Evolutionary conservation across 2,113 vertebrate genomes (phyloP), one percentile per base, ranked within the genome.

Genomic region (Esox niger): DNA sequence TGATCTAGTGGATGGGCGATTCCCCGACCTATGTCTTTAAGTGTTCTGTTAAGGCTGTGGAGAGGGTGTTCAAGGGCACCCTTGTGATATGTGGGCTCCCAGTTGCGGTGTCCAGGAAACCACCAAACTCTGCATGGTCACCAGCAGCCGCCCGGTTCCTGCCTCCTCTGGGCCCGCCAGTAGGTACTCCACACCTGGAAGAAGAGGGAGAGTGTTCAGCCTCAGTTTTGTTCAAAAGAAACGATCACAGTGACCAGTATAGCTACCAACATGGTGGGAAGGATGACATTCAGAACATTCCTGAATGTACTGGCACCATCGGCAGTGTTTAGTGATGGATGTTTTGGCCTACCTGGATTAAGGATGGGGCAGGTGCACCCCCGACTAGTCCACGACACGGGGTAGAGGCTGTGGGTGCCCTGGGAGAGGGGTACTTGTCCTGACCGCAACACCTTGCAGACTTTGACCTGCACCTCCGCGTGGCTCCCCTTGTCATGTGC

Each of bases 401-500:
- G 95, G 72, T 91, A 96, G 71, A 96, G 87, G 33, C 81, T 94
- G 81, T 90, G 79, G 57, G 89, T 94, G 38, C 87, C 94, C 61
- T 87, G 80, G 30, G 79, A 62, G 20, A 95, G 91, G 8, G 85
- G 68, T 70, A 91, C 85, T 73, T 84, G 87, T 23, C 92, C 88
- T 0, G 92, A 92, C 54, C 88, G 92, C 43, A 96, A 82, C 54
- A 95, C 87, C 72, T 96, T 95, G 62, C 89, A 90, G 25, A 96
- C 92, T 80, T 95, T 95, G 63, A 96, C 91, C 21, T 87, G 81
- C 15, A 96, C 94, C 76, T 95, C 95, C 3, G 93, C 95, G 0
- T 96, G 92, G 17, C 91, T 94, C 59, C 95, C 95, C 86, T 95
- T 95, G 90, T 96, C 95, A 13, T 96, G 91, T 66, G 95, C 95